Base-by-base conservation (phyloP, 2,888 invertebrate species). In the Neoscelio sp. region DNA sequence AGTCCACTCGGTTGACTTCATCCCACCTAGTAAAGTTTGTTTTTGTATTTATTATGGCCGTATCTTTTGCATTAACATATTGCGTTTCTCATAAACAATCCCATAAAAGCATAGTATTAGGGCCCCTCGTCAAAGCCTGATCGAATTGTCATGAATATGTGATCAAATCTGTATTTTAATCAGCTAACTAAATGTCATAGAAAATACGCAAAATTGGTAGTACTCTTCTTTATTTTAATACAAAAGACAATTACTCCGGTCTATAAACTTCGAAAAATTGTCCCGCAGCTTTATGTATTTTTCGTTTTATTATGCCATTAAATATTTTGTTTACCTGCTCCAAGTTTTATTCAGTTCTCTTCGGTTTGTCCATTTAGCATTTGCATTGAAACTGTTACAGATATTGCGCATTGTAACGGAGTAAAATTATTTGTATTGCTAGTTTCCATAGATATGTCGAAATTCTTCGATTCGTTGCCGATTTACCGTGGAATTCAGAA, bases 401-500 rank as follows among this genome's bases (percentile, higher is more conserved):
- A 65, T 50, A 67, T 74, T 74, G 58, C 50, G 17, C 33, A 10
- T 35, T 67, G 64, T 54, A 64, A 64, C 58, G 7, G 12, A 30
- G 48, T 44, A 60, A 68, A 76, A 68, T 60, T 75, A 68, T 65
- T 75, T 60, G 60, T 40, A 62, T 26, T 7, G 13, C 26, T 28
- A 75, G 50, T 67, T 60, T 67, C 44, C 52, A 46, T 33, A 33
- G 28, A 52, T 38, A 30, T 50, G 64, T 50, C 62, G 28, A 54
- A 7, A 6, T 65, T 13, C 48, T 33, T 52, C 73, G 74, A 82
- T 80, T 80, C 78, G 71, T 54, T 68, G 74, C 71, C 78, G 77
- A 80, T 80, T 78, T 76, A 81, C 58, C 60, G 50, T 71, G 80
- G 80, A 84, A 84, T 84, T 83, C 75, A 79, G 80, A 82, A 80